phyloP scores from a whole-genome alignment of 1,140 invertebrate genomes.

The Apis laboriosa region DNA sequence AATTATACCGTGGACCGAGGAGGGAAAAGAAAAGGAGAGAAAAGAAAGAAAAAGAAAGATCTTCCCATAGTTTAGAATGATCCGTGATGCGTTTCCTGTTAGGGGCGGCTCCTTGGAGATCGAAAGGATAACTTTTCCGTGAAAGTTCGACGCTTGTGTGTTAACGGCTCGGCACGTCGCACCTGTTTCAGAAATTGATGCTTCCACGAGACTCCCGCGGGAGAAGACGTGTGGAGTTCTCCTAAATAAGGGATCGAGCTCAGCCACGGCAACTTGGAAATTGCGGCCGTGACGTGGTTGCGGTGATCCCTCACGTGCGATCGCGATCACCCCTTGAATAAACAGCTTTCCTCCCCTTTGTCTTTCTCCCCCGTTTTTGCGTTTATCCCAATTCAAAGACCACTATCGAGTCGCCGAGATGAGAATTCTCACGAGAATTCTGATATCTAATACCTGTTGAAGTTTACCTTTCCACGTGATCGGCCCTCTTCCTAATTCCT shows the following conservation, averaged over 20 bases:
- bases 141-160: slow-evolving; percentile 1
- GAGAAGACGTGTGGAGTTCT: slow-evolving; percentile 46
- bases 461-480: neutral
- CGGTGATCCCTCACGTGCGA: slow-evolving; percentile 60
- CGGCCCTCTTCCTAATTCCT: too few relatives aligned
- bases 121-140: slow-evolving; percentile 8
- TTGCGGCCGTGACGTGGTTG: slow-evolving; percentile 55
- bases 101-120: neutral
- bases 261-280: slow-evolving; percentile 60
- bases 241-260: slow-evolving; percentile 70
- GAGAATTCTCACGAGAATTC: too few relatives aligned
- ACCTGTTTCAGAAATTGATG: slow-evolving; percentile 76
- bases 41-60: neutral
- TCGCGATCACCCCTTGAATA: slow-evolving; percentile 56
- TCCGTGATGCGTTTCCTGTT: neutral
- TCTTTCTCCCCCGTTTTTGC: slow-evolving; percentile 12
- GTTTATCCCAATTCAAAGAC: neutral
- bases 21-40: neutral
- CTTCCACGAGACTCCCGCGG: slow-evolving; percentile 54
- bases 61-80: neutral
- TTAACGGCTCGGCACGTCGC: slow-evolving; percentile 66
- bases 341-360: slow-evolving; percentile 43
- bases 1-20: neutral
- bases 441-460: slow-evolving; percentile 26
- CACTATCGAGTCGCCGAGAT: neutral